Percentiles rank a stretch among this genome's conserved stretches.
These are phyloP conservation scores for Elaphurus davidianus DNA, from an alignment of 2,113 vertebrate species.

Conservation along the genomic window DNA sequence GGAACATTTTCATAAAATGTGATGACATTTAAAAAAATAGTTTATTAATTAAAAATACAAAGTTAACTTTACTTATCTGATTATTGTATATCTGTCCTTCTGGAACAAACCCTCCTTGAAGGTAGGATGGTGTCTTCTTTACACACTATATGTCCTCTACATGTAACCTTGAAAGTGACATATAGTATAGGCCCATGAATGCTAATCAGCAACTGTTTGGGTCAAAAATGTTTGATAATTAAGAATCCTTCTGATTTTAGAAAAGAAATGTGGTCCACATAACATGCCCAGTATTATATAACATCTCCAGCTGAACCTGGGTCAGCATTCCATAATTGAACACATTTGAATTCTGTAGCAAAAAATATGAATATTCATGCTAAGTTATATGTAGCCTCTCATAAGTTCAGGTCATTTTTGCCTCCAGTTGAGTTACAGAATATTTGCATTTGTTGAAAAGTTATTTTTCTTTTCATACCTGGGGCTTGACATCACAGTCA, in stretches of 20 bases:
- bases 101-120: background rate
- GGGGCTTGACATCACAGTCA: background rate
- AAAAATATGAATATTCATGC: slow-evolving; percentile 4
- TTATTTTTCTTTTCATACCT: background rate
- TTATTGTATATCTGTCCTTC: background rate
- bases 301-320: background rate
- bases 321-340: background rate
- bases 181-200: background rate
- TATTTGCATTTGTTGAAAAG: slow-evolving; percentile 12
- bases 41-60: background rate
- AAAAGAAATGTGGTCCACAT: background rate
- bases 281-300: background rate
- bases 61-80: background rate
- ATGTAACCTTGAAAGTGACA: background rate
- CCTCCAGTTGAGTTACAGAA: background rate
- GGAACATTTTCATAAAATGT: background rate
- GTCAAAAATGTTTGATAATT: background rate
- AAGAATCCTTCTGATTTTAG: background rate
- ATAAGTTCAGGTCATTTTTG: slow-evolving; percentile 5
- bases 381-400: background rate
- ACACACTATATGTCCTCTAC: accelerated
- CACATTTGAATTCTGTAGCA: background rate
- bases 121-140: background rate
- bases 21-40: background rate
- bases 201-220: background rate